A percentile compares a stretch with the other conserved stretches of the same genome.
Evolutionary conservation across 2,797 vertebrate species (phyloP).

Genomic region (Nyctibius grandis): DNA sequence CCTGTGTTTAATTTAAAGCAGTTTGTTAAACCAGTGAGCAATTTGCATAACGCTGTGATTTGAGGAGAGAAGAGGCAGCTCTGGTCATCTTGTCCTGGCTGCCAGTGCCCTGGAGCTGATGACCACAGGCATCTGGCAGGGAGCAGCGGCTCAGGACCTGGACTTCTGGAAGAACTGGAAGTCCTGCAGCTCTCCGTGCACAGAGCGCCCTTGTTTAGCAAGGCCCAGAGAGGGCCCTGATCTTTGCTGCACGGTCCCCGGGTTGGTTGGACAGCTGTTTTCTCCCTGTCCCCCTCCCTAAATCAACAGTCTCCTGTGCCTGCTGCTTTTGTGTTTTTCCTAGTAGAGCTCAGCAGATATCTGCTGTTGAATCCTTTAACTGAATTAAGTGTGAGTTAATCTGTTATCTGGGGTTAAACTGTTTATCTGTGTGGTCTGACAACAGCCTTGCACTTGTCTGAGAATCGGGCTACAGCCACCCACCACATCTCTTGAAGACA

Average conservation of each 20-base stretch:
- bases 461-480: background rate
- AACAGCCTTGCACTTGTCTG: background rate
- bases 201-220: conserved; percentile 56
- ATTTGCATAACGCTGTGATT: background rate
- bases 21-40: background rate
- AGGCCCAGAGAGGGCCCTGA: background rate
- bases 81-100: conserved; percentile 27
- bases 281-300: background rate
- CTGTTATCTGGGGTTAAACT: background rate
- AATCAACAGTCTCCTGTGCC: background rate
- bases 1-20: background rate
- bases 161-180: conserved; percentile 24
- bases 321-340: conserved; percentile 15
- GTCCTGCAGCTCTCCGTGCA: background rate
- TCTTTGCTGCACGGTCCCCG: background rate
- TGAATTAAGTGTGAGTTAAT: background rate
- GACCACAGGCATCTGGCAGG: conserved; percentile 61
- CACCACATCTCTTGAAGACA: background rate
- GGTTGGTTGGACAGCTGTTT: background rate
- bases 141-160: background rate
- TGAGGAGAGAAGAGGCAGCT: background rate
- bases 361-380: background rate
- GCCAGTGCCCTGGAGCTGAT: conserved; percentile 15
- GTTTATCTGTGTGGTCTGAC: background rate
- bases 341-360: background rate